Evolutionary conservation across 23 tunicate species (phyloP).

Genomic region (Ascidia mentula): DNA sequence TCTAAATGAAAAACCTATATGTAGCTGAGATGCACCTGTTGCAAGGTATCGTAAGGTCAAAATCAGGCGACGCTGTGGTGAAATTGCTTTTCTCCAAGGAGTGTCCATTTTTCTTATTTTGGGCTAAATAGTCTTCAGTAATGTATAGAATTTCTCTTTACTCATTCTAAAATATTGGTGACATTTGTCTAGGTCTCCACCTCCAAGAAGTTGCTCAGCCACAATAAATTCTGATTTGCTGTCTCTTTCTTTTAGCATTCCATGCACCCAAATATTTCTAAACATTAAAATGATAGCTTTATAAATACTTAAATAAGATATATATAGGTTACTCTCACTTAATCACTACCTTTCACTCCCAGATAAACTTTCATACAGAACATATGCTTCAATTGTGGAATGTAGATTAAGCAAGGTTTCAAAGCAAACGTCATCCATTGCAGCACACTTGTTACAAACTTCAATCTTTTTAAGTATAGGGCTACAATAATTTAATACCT

Average conservation of each 20-base stretch:
- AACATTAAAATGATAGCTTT: conserved; percentile 6
- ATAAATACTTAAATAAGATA: conserved; percentile 1
- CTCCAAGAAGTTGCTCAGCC: conserved; percentile 21
- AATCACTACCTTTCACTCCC: conserved; percentile 14
- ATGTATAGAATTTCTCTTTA: conserved; percentile 14
- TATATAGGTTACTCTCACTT: conserved; percentile 7
- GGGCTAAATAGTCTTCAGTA: background rate
- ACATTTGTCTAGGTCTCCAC: conserved; percentile 14
- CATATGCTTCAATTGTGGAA: conserved; percentile 18
- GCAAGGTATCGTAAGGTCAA: background rate
- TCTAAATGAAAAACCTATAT: conserved; percentile 40
- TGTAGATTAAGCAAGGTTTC: conserved; percentile 12
- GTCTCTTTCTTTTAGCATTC: background rate
- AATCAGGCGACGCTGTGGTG: background rate
- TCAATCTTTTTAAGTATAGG: background rate
- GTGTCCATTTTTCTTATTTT: conserved; percentile 10
- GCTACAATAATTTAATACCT: too few relatives aligned
- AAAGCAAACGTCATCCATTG: conserved; percentile 17
- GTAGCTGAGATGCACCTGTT: conserved; percentile 37
- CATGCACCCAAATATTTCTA: conserved; percentile 30
- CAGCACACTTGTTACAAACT: background rate
- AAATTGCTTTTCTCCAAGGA: conserved; percentile 5
- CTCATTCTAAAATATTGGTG: conserved; percentile 26
- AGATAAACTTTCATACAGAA: conserved; percentile 16
- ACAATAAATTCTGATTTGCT: conserved; percentile 16